Percentiles rank a stretch among this genome's conserved stretches.
Conservation (phyloP, 2,888 invertebrate species). For the Drosophila infuscata region DNA sequence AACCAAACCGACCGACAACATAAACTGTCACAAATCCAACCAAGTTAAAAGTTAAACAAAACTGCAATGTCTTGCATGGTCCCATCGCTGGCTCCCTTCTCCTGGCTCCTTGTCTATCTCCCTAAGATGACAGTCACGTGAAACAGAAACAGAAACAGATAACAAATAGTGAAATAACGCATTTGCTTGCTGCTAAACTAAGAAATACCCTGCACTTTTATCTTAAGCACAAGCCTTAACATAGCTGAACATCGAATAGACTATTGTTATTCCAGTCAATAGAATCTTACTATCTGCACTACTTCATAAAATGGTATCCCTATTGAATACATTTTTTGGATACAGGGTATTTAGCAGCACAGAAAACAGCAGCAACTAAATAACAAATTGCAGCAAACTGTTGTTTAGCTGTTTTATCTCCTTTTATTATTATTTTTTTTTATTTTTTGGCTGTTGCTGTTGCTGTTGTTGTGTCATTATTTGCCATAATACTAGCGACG, state of each 20-base stretch:
- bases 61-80: constrained; percentile 50
- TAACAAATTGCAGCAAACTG: constrained; percentile 60
- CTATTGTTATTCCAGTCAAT: background rate
- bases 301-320: background rate
- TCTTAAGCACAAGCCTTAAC: background rate
- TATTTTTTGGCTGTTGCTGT: constrained; percentile 25
- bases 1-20: constrained; percentile 36
- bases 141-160: constrained; percentile 23
- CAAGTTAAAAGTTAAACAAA: constrained; percentile 74
- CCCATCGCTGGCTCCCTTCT: background rate
- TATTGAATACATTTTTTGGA: background rate
- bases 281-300: background rate
- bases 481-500: constrained; percentile 68
- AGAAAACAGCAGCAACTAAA: background rate
- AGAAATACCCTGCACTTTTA: constrained; percentile 6
- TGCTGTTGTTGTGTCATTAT: constrained; percentile 59
- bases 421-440: constrained; percentile 13
- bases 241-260: too few species aligned
- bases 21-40: constrained; percentile 67
- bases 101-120: background rate
- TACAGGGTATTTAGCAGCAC: constrained; percentile 19
- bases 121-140: constrained; percentile 50
- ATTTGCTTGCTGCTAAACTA: background rate
- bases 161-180: constrained; percentile 15
- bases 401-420: constrained; percentile 57